Conservation (phyloP, 2,113 vertebrate species). For the Morphnarchus princeps region DNA sequence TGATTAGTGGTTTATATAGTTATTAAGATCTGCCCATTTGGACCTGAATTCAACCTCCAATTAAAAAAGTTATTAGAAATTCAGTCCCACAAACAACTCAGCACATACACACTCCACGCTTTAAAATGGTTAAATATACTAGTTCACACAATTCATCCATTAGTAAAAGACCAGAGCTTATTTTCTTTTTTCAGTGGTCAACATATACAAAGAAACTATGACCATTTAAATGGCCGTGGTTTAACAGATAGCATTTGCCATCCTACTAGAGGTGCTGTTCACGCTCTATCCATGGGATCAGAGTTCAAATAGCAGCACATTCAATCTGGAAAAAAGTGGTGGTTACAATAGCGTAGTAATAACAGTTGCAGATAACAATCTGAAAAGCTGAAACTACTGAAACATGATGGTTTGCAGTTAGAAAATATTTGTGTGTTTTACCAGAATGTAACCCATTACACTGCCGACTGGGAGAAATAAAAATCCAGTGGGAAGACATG, state of each 20-base stretch:
- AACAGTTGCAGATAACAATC: slow-evolving; percentile 9
- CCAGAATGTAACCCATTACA: not conserved
- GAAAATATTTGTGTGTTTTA: slow-evolving; percentile 38
- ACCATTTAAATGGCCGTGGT: not conserved
- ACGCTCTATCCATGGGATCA: not conserved
- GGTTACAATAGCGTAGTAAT: not conserved
- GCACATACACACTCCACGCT: not conserved
- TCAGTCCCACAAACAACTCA: not conserved
- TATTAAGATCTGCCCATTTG: slow-evolving; percentile 19
- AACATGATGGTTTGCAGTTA: slow-evolving; percentile 10
- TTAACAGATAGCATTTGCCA: not conserved
- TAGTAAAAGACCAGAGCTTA: not conserved
- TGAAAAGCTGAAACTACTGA: slow-evolving; percentile 31
- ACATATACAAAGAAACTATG: not conserved
- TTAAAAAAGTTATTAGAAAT: slow-evolving; percentile 9
- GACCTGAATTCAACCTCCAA: not conserved
- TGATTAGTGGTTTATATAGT: slow-evolving; percentile 7
- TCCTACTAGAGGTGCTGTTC: slow-evolving; percentile 1
- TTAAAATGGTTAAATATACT: not conserved
- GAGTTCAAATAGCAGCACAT: slow-evolving; percentile 28
- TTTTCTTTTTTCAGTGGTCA: not conserved
- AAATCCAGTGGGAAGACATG: not conserved
- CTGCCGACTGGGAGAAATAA: not conserved
- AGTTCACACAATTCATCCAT: not conserved
- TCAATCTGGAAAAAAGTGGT: slow-evolving; percentile 12